Base-by-base conservation (phyloP, 2,797 vertebrate genomes). In the Arctocebus calabarensis region DNA sequence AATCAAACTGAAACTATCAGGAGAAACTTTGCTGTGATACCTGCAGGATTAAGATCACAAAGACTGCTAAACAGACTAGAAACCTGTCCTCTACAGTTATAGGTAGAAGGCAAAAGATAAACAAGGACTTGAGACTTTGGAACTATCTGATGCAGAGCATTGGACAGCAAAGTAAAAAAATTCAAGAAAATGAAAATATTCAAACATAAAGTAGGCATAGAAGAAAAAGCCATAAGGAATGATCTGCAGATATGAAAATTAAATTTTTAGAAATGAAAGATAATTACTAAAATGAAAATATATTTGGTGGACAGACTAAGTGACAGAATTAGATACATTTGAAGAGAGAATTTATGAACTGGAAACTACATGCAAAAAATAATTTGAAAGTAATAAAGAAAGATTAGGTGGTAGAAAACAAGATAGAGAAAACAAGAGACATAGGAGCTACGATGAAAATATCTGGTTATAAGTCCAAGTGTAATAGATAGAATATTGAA, bases 321-420 rank as follows among this genome's bases (percentile, higher is more conserved):
- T 55, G n/a, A 64, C 3, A 37, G 34, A 71, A 83, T 79, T 73
- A 73, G 27, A 64, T 59, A 23, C 3, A 43, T 78, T 52, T 66
- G 29, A 92, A 78, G 32, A 85, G 59, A 92, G 40, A 87, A 92
- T 78, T 74, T 74, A 59, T 68, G 13, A 90, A 34, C 22, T 68
- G 13, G 79, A 92, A 90, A 55, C 77, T 29, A 57, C 5, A 85
- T 34, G 1, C 52, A 19, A 79, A 88, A 78, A 86, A 57, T n/a
- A 77, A 83, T 43, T 89, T n/a, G 37, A 92, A 83, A 93, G 13
- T 23, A 82, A 83, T 48, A 84, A 92, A 3, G 12, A 88, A 59
- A 78, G 27, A 25, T 57, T 37, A 71, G 43, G 25, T 71, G 25
- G 13, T 23, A 0, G 23, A 91, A 87, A 48, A 48, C 19, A 78